phyloP scores from a whole-genome alignment of 2,797 vertebrate species.

The Sphenopsis melanotis region DNA sequence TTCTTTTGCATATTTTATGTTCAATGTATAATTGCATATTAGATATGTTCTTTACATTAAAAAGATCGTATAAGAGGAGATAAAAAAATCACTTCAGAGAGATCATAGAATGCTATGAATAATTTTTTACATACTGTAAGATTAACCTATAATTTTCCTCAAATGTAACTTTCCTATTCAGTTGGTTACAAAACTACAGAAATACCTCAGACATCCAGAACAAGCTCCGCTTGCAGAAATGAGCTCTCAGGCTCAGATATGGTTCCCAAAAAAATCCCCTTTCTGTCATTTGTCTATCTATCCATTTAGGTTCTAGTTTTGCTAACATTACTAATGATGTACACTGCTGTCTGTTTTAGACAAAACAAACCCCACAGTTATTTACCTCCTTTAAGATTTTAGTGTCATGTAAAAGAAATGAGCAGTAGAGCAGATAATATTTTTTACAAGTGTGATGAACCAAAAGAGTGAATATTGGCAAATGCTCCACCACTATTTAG shows the following conservation, averaged over 20 bases:
- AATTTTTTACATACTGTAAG: neutral
- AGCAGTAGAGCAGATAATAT: neutral
- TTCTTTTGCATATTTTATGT: neutral
- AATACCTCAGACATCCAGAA: neutral
- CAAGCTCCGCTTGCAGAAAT: neutral
- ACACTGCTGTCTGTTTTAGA: neutral
- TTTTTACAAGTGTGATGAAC: neutral
- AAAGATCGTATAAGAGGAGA: neutral
- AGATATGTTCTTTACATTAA: neutral
- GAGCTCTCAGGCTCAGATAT: neutral
- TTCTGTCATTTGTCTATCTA: neutral
- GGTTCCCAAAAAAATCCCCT: neutral
- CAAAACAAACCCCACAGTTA: neutral
- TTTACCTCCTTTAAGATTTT: neutral
- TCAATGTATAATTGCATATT: neutral
- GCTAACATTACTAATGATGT: neutral
- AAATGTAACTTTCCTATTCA: neutral
- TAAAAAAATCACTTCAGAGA: neutral
- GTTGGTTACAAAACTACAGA: neutral
- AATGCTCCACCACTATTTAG: neutral
- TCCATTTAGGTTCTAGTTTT: neutral
- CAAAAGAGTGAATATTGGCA: slow-evolving; percentile 4
- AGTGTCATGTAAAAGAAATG: neutral
- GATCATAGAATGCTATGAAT: neutral
- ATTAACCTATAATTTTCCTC: neutral